Conservation (phyloP, 1,140 invertebrate genomes). For the Hypsibius dujardini region DNA sequence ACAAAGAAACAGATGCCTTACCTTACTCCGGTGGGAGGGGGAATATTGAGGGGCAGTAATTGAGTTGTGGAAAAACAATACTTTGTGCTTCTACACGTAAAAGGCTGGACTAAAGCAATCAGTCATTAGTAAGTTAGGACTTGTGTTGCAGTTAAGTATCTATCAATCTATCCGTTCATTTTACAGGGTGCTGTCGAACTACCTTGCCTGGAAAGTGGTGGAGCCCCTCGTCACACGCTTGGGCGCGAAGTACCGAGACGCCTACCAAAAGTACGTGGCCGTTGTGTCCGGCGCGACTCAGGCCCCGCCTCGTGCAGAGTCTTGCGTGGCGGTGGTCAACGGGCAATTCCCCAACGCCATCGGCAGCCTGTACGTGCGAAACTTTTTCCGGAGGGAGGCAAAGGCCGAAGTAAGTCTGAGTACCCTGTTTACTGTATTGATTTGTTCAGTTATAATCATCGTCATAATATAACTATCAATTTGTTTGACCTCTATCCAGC, state of each 20-base stretch:
- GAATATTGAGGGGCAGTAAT: too few species aligned
- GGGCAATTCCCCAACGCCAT: conserved; percentile 63
- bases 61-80: too few species aligned
- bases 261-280: background rate
- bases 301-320: conserved; percentile 57
- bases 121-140: too few species aligned
- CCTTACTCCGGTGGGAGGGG: too few species aligned
- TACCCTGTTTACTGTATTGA: conserved; percentile 20
- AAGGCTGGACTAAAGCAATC: too few species aligned
- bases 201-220: background rate
- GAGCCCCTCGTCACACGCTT: background rate
- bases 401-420: conserved; percentile 45
- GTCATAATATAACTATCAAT: too few species aligned
- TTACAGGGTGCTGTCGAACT: background rate
- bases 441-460: too few species aligned
- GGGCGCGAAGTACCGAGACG: background rate
- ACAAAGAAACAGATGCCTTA: too few species aligned
- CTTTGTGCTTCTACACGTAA: too few species aligned
- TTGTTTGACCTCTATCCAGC: conserved; percentile 44
- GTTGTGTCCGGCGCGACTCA: conserved; percentile 27
- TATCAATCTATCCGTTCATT: too few species aligned
- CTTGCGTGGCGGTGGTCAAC: conserved; percentile 60
- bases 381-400: conserved; percentile 63
- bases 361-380: conserved; percentile 63
- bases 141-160: too few species aligned